Base-by-base conservation (phyloP, 2,888 invertebrate species). In the Rhimphoctona megacephalus region DNA sequence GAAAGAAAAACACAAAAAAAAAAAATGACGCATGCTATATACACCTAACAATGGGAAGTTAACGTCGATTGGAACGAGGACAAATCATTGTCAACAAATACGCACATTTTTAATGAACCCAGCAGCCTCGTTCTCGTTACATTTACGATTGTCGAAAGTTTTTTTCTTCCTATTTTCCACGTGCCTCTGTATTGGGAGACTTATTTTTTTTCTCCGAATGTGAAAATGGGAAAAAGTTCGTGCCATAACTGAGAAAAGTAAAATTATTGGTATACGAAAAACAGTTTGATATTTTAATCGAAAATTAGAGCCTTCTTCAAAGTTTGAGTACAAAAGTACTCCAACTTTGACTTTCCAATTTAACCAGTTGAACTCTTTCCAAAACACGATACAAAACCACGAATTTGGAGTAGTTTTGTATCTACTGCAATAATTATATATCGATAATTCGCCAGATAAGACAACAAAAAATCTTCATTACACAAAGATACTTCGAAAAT, bases 101-200 rank as follows among this genome's bases (percentile, higher is more conserved):
- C 46, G 19, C 57, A 46, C 39, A 22, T 57, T 54, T 61, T 39
- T 11, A 76, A 30, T 46, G 43, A 72, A 61, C 61, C 70, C 54
- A 52, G 67, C 49, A 69, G 61, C 81, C 81, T 85, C 74, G 81
- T 82, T 61, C 85, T 73, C 82, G 67, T 82, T 82, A 78, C 78
- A 82, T 46, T 69, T 39, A 30, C 39, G 80, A 72, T 33, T 61
- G 22, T 49, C 8, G 8, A 46, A 17, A n/a, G n/a, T 49, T 36
- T 74, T 8, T 17, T 39, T 74, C 4, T 57, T 36, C 7, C 52
- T 54, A 17, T 30, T 49, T 33, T n/a, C 17, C 43, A n/a, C n/a
- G 64, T 5, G 5, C 30, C 70, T 8, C 14, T 19, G 8, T 30
- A 49, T 30, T 46, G 9, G 5, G 0, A 22, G n/a, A 19, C 39